Conservation (phyloP, 2,113 vertebrate species). For the Pagrus major region DNA sequence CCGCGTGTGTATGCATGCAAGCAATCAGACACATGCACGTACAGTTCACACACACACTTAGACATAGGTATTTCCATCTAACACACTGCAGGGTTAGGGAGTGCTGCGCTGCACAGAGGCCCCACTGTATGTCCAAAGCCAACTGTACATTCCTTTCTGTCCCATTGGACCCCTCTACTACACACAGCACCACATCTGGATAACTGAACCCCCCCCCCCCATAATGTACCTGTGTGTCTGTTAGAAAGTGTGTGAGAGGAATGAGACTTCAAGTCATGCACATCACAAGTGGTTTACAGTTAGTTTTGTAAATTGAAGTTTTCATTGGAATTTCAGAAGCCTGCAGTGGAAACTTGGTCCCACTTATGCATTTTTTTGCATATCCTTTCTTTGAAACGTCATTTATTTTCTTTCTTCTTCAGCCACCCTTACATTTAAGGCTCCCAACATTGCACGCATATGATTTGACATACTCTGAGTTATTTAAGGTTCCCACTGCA, state of each 20-base stretch:
- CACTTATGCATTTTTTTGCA: neutral
- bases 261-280: conserved; percentile 44
- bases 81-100: conserved; percentile 27
- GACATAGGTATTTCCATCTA: conserved; percentile 46
- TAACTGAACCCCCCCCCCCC: conserved; percentile 37
- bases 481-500: neutral
- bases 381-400: neutral
- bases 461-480: neutral
- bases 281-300: conserved; percentile 35
- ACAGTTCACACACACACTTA: conserved; percentile 26
- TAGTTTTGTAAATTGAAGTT: conserved; percentile 27
- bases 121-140: conserved; percentile 70
- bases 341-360: neutral
- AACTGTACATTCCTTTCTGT: conserved; percentile 74
- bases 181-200: conserved; percentile 72
- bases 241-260: conserved; percentile 42
- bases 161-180: conserved; percentile 60
- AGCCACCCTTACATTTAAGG: neutral
- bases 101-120: conserved; percentile 62
- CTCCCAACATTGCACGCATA: neutral
- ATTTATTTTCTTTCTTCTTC: neutral
- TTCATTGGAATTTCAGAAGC: conserved; percentile 26
- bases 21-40: conserved; percentile 8
- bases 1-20: conserved; percentile 20
- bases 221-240: conserved; percentile 51